These are phyloP conservation scores for Plebejus argus DNA, from an alignment of 2,888 invertebrate species.

Conservation along the genomic window DNA sequence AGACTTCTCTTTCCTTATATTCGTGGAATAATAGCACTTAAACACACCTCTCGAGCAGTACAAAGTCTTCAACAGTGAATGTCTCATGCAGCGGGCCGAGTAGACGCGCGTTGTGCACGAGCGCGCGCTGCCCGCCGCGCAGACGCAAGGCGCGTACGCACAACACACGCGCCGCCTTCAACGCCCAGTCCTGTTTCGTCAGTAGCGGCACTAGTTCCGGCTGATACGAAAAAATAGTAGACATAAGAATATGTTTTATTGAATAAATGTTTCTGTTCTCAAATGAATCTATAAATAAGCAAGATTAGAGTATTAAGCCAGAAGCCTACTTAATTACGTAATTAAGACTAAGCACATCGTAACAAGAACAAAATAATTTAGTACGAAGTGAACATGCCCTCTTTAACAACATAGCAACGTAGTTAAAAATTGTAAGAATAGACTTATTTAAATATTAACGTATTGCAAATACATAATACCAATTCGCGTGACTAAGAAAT, in stretches of 20 bases:
- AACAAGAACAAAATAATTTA: no score
- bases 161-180: slow-evolving; percentile 85
- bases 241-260: no score
- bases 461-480: no score
- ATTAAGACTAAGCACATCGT: no score
- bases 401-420: no score
- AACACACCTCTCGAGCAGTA: slow-evolving; percentile 87
- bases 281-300: no score
- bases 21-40: not conserved
- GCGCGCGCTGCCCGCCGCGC: slow-evolving; percentile 83
- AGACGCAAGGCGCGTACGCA: slow-evolving; percentile 87
- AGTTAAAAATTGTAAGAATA: no score
- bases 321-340: no score
- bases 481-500: not conserved
- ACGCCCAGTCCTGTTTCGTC: slow-evolving; percentile 82
- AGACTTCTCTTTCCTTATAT: not conserved
- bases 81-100: slow-evolving; percentile 92
- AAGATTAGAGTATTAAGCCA: no score
- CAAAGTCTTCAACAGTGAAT: slow-evolving; percentile 94
- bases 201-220: slow-evolving; percentile 78
- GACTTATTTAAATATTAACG: no score
- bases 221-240: slow-evolving; percentile 48
- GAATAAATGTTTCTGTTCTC: no score
- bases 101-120: slow-evolving; percentile 94
- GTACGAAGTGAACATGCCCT: no score